Evolutionary conservation across 2,797 vertebrate genomes (phyloP).

Genomic region (Xenops minutus): DNA sequence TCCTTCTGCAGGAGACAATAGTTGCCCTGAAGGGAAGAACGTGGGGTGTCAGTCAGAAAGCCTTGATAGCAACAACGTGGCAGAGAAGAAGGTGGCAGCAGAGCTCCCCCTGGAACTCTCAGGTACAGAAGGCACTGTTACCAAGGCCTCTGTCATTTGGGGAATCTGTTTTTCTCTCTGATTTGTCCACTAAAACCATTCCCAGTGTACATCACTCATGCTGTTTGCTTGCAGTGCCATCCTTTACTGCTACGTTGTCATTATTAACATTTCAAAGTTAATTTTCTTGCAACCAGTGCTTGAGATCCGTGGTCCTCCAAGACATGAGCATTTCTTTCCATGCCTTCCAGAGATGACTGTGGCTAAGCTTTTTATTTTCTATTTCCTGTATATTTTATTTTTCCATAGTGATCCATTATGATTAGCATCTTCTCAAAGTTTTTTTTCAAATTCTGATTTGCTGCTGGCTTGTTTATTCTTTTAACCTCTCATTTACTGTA

Average conservation of each 20-base stretch:
- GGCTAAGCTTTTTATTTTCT: slow-evolving; percentile 56
- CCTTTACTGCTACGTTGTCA: slow-evolving; percentile 69
- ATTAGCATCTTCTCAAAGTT: slow-evolving; percentile 37
- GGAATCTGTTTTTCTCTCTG: slow-evolving; percentile 63
- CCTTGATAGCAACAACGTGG: slow-evolving; percentile 73
- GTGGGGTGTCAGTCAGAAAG: slow-evolving; percentile 74
- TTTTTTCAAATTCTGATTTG: slow-evolving; percentile 58
- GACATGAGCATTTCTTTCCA: slow-evolving; percentile 54
- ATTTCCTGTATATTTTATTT: slow-evolving; percentile 58
- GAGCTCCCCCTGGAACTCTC: slow-evolving; percentile 80
- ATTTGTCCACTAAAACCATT: slow-evolving; percentile 66
- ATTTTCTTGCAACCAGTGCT: slow-evolving; percentile 64
- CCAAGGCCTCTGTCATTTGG: slow-evolving; percentile 75
- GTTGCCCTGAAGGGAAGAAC: slow-evolving; percentile 75
- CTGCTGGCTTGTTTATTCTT: slow-evolving; percentile 64
- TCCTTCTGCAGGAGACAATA: slow-evolving; percentile 71
- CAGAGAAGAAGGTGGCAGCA: slow-evolving; percentile 79
- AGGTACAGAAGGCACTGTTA: slow-evolving; percentile 83
- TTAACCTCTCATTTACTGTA: slow-evolving; percentile 49
- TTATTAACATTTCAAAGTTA: slow-evolving; percentile 72
- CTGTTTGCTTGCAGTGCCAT: slow-evolving; percentile 73
- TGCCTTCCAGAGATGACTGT: slow-evolving; percentile 47
- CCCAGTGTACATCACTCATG: slow-evolving; percentile 50
- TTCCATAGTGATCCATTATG: slow-evolving; percentile 46
- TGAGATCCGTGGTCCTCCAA: slow-evolving; percentile 36